phyloP scores from a whole-genome alignment of 2,797 vertebrate species.

The Neosilurus hyrtlii region DNA sequence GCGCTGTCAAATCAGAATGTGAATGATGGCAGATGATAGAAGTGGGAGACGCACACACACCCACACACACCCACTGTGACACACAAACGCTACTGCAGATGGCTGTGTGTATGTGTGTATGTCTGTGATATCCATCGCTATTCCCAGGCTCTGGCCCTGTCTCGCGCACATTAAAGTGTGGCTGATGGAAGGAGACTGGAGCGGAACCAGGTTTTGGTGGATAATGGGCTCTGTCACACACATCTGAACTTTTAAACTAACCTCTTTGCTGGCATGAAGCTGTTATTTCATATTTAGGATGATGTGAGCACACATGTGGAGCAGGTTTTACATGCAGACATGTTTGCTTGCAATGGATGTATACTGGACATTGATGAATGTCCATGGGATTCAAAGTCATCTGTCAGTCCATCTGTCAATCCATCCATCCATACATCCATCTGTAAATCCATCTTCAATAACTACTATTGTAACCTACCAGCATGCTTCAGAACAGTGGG shows the following conservation, averaged over 20 bases:
- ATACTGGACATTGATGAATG: slow-evolving; percentile 2
- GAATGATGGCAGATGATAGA: slow-evolving; percentile 41
- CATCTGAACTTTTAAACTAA: slow-evolving; percentile 31
- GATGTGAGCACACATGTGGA: background rate
- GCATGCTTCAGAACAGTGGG: background rate
- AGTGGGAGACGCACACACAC: slow-evolving; percentile 23
- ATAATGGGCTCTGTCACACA: slow-evolving; percentile 10
- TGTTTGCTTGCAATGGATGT: background rate
- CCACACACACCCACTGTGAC: background rate
- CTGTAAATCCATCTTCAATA: background rate
- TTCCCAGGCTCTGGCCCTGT: slow-evolving; percentile 29
- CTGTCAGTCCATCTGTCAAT: background rate
- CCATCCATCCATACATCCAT: no score
- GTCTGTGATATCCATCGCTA: slow-evolving; percentile 38
- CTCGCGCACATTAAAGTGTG: slow-evolving; percentile 32
- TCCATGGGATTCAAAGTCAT: background rate
- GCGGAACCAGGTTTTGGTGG: slow-evolving; percentile 22
- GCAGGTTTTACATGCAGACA: background rate
- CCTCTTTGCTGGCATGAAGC: slow-evolving; percentile 17
- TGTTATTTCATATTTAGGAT: slow-evolving; percentile 7
- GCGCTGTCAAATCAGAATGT: slow-evolving; percentile 41
- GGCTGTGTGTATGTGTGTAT: slow-evolving; percentile 31
- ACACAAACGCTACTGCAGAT: slow-evolving; percentile 30
- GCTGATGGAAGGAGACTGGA: slow-evolving; percentile 36
- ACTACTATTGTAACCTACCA: background rate